Evolutionary conservation across 37 sponge, comb jelly and placozoan species (phyloP), one percentile per base, ranked within the genome.

Genomic region (Beroe ovata): DNA sequence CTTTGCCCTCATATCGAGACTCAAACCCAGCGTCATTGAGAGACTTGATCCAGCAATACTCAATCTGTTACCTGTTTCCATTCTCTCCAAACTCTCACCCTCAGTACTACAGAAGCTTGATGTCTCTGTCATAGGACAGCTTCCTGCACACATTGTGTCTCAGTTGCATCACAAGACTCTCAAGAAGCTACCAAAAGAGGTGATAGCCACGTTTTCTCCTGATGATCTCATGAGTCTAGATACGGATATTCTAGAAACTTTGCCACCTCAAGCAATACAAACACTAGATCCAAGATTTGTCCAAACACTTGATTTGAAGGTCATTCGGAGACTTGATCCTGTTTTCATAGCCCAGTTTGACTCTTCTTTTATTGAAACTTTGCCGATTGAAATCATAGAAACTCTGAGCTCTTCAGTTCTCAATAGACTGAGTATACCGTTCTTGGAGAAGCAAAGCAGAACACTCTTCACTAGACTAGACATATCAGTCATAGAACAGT

Each of bases 401-500:
- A 38, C 8, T n/a, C 84, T 77, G 8, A 35, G 33, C 28, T 21
- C 54, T 40, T 42, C 42, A 18, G 84, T 77, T 40, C 47, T 77
- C 28, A 77, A 77, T 35, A 42, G 33, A 23, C 54, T 77, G 22
- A 77, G 84, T 25, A 77, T 77, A 14, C 84, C 84, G 23, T 30
- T 77, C 4, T 32, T 77, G 23, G 84, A 77, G 28, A 77, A 30
- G 8, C 47, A 33, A 2, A 20, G 29, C 71, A 77, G 41, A 19
- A 38, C 47, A 1, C n/a, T 77, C n/a, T 30, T 77, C 84, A 33
- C 26, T 42, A 77, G 33, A 25, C 47, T 77, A 54, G 84, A 77
- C 41, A 25, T 77, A 6, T 77, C 84, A 4, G 84, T 77, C 0
- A 77, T 77, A 21, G 84, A 77, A 29, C 84, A 77, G 47, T 35